Conservation (phyloP, 2,888 invertebrate species). For the Drosophila infuscata region DNA sequence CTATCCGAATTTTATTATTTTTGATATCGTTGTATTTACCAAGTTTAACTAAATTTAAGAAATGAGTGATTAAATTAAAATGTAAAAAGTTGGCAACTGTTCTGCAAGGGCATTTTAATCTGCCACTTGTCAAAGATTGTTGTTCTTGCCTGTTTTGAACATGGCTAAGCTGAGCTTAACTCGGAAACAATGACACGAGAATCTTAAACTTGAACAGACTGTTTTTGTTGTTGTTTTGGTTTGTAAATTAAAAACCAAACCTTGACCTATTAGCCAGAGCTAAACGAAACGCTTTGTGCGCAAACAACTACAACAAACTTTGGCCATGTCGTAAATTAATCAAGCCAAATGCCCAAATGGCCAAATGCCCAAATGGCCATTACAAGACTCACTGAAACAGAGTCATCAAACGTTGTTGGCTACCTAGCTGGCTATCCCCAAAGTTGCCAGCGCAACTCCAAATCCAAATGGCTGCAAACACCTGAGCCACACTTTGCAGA, state of each 20-base stretch:
- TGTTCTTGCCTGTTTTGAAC: not conserved
- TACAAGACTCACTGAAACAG: conserved; percentile 60
- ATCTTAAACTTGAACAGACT: conserved; percentile 25
- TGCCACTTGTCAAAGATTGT: not conserved
- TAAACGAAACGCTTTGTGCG: conserved; percentile 61
- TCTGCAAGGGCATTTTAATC: not conserved
- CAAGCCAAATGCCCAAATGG: conserved; percentile 43
- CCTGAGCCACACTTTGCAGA: conserved; percentile 58
- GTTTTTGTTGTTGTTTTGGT: conserved; percentile 4
- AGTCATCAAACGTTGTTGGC: conserved; percentile 71
- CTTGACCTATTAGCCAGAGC: conserved; percentile 72
- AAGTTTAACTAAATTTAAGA: not conserved
- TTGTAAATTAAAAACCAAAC: conserved; percentile 32
- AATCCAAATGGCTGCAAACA: conserved; percentile 46
- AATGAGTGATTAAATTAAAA: not conserved
- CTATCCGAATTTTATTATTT: not conserved
- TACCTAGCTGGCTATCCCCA: conserved; percentile 26
- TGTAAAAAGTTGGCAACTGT: not conserved
- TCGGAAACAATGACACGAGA: conserved; percentile 29
- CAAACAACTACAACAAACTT: conserved; percentile 25
- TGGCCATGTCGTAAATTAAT: conserved; percentile 75
- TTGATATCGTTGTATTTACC: not conserved
- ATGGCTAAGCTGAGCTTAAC: conserved; percentile 9
- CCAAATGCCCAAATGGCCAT: conserved; percentile 43
- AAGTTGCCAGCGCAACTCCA: conserved; percentile 4